Percentiles rank a stretch among this genome's conserved stretches.
These are phyloP conservation scores for Drosophila hydei DNA, from an alignment of 1,140 invertebrate genomes.

Conservation along the genomic window DNA sequence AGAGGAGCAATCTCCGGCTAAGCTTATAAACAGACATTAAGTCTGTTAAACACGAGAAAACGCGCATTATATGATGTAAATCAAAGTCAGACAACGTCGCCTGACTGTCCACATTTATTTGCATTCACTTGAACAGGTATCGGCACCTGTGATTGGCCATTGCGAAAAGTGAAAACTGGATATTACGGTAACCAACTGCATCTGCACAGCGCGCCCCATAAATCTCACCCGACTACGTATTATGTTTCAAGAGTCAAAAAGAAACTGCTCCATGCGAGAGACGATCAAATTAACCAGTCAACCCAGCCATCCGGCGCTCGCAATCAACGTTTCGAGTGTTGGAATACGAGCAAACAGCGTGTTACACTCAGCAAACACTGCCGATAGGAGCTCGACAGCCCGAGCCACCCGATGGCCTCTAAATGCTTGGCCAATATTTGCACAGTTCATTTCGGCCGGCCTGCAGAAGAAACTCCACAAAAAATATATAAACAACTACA, in stretches of 20 bases:
- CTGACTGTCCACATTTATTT: constrained; percentile 68
- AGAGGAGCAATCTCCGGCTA: constrained; percentile 12
- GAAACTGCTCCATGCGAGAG: constrained; percentile 16
- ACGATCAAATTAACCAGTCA: not conserved
- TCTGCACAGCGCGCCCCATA: constrained; percentile 31
- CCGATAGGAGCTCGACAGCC: constrained; percentile 11
- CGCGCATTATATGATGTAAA: constrained; percentile 75
- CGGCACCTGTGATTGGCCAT: constrained; percentile 19
- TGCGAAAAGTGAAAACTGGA: constrained; percentile 72
- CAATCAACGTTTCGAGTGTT: constrained; percentile 70
- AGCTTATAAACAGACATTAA: constrained; percentile 75
- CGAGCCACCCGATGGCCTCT: constrained; percentile 10
- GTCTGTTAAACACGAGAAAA: constrained; percentile 76
- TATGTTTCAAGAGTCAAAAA: constrained; percentile 46
- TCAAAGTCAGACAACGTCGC: constrained; percentile 55
- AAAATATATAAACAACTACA: constrained; percentile 15
- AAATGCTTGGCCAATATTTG: constrained; percentile 69
- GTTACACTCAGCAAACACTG: constrained; percentile 75
- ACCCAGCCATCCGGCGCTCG: not conserved
- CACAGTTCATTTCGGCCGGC: constrained; percentile 31
- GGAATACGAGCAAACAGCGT: constrained; percentile 71
- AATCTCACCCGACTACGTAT: constrained; percentile 47
- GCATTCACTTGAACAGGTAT: constrained; percentile 53
- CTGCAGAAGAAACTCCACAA: constrained; percentile 1
- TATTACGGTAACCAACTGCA: constrained; percentile 49